These are phyloP conservation scores for Argentina silus DNA, from an alignment of 2,797 vertebrate genomes.

Conservation along the genomic window DNA sequence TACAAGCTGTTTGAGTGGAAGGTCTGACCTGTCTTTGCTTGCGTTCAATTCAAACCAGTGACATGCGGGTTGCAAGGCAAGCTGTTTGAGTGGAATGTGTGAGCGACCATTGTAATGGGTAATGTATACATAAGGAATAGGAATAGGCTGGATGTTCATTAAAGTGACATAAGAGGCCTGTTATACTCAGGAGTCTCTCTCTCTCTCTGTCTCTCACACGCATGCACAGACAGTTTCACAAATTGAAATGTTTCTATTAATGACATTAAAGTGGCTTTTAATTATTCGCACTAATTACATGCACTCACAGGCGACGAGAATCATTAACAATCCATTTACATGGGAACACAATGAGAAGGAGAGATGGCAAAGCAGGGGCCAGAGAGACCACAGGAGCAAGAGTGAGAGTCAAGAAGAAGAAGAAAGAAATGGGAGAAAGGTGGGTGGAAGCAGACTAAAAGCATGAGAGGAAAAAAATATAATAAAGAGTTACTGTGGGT, in stretches of 20 bases:
- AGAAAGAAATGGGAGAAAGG: conserved; percentile 56
- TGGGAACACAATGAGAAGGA: conserved; percentile 29
- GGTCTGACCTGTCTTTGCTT: too few species aligned
- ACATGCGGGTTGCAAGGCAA: too few species aligned
- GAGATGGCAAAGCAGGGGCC: conserved; percentile 35
- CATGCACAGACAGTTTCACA: neutral
- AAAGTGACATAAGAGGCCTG: too few species aligned
- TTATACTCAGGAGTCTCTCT: too few species aligned
- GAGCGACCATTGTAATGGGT: too few species aligned
- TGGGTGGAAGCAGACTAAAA: conserved; percentile 33
- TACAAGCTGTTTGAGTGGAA: too few species aligned
- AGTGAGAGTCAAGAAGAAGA: conserved; percentile 44
- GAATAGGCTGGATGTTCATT: too few species aligned
- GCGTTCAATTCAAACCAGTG: too few species aligned
- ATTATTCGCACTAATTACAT: neutral
- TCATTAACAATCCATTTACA: neutral
- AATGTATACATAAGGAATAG: too few species aligned
- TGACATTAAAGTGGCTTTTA: neutral
- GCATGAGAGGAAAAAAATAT: too few species aligned
- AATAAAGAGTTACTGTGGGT: too few species aligned
- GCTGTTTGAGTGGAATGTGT: too few species aligned
- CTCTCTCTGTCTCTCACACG: neutral
- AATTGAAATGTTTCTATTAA: conserved; percentile 22
- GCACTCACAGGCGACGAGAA: neutral
- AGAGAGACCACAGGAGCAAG: conserved; percentile 41